Evolutionary conservation across 1,140 invertebrate genomes (phyloP), one percentile per base, ranked within the genome.

Genomic region (Propsilocerus akamusi): DNA sequence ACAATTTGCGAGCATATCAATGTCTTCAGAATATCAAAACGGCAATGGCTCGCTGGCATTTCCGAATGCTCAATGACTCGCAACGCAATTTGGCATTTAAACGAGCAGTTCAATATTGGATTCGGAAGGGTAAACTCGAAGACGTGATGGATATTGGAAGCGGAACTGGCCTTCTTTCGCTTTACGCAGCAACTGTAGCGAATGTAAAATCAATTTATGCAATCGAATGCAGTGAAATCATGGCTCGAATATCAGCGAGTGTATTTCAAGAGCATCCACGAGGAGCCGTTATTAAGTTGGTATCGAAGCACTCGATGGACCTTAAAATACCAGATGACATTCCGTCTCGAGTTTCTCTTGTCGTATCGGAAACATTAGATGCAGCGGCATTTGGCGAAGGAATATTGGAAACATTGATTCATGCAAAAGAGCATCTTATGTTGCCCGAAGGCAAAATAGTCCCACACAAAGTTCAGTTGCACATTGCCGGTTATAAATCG

Each of bases 331-430:
- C 68, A n/a, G 34, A 56, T 8, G 71, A 81, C 57, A 64, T 81
- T 41, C 69, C 73, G 50, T 62, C 56, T 47, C 78, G 75, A 55
- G 72, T 77, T 26, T 72, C 74, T 54, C 58, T 85, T 6, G 61
- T 86, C 20, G 69, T 86, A 2, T 85, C 81, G 47, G 85, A 88
- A 66, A 79, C 78, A 46, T 80, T 87, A 70, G 85, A 88, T 71
- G 76, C 77, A 52, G 83, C 76, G 3, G 58, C 86, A 22, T 78
- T 87, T 64, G 85, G 85, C 12, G 85, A 87, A 66, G 68, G 75
- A 55, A 69, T 80, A 26, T 59, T 87, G 26, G 66, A 75, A 56
- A 77, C 78, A 20, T 56, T 88, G 23, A 60, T 72, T 26, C 76
- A 86, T 69, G 81, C 82, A 5, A 79, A 76, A 70, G 58, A 75